Evolutionary conservation across 2,113 vertebrate species (phyloP), one percentile per base, ranked within the genome.

Genomic region (Gallinago undulata): DNA sequence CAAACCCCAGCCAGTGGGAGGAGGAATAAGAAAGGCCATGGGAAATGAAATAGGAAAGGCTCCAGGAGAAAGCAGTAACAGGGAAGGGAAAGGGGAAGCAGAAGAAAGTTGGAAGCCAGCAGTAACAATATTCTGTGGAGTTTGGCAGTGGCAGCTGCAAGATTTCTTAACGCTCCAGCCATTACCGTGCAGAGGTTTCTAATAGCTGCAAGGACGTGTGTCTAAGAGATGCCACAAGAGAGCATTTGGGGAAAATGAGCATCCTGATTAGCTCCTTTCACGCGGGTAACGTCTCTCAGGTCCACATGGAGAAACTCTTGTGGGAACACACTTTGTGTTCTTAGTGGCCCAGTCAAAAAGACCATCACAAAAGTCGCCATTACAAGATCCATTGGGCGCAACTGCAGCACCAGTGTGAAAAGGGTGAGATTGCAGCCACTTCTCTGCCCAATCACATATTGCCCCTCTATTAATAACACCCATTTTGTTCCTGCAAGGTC

Each of bases 391-490:
- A 1, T 27, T 17, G 47, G 18, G 33, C 19, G 4, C n/a, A 28
- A 7, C 43, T 7, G 27, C 21, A 47, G 35, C 37, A n/a, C 48
- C 9, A 6, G 13, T 0, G 1, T 24, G 39, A 23, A 13, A 35
- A 76, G 28, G 51, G 10, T 12, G 37, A 57, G 5, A 1, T 9
- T 19, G 50, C 45, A 43, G 57, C 28, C 28, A 8, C 19, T 4
- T 2, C 27, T 80, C 51, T 55, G 37, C 64, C 59, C 33, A 4
- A 2, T 8, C 2, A 0, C 6, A 0, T 4, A 6, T 30, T 14
- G 22, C 25, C 43, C 37, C 22, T 3, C 2, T 13, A 8, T 13
- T 48, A 19, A 8, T 41, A 70, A 59, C 15, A 25, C 7, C 10
- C 8, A 0, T 16, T 53, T 35, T 19, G 5, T 22, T 84, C 37